A percentile compares a stretch with the other conserved stretches of the same genome.
Conservation (phyloP, 2,888 invertebrate genomes). For the Agrypnus murinus region DNA sequence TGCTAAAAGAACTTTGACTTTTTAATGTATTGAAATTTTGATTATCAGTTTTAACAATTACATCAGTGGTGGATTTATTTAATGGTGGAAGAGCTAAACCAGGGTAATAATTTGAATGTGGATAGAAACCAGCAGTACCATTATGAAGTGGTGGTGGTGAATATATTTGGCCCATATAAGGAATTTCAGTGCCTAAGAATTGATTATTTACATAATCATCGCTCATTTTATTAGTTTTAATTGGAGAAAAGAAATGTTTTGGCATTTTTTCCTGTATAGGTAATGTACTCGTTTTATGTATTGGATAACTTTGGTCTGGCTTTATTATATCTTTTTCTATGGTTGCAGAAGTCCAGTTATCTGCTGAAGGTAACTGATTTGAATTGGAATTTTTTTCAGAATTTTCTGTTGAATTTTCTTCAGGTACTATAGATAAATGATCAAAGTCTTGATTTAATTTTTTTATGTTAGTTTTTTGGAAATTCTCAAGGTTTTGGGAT, state of each 20-base stretch:
- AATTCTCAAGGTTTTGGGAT: slow-evolving; percentile 70
- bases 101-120: slow-evolving; percentile 20
- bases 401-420: slow-evolving; percentile 76
- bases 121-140: slow-evolving; percentile 16
- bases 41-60: slow-evolving; percentile 69
- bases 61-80: slow-evolving; percentile 65
- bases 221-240: slow-evolving; percentile 64
- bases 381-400: slow-evolving; percentile 66
- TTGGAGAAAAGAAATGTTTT: slow-evolving; percentile 72
- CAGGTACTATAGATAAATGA: slow-evolving; percentile 84
- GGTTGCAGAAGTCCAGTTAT: slow-evolving; percentile 56
- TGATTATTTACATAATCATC: slow-evolving; percentile 64
- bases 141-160: slow-evolving; percentile 16
- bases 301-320: slow-evolving; percentile 69
- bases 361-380: slow-evolving; percentile 58
- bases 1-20: slow-evolving; percentile 67
- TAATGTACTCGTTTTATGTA: slow-evolving; percentile 44
- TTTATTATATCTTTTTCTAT: slow-evolving; percentile 63
- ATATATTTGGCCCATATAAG: slow-evolving; percentile 43
- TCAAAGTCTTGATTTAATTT: slow-evolving; percentile 78
- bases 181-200: slow-evolving; percentile 47
- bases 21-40: slow-evolving; percentile 60
- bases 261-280: slow-evolving; percentile 38
- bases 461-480: slow-evolving; percentile 71
- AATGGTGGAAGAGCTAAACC: slow-evolving; percentile 50